A percentile compares a stretch with the other conserved stretches of the same genome.
phyloP scores from a whole-genome alignment of 2,888 invertebrate species.

The Bombylius major region DNA sequence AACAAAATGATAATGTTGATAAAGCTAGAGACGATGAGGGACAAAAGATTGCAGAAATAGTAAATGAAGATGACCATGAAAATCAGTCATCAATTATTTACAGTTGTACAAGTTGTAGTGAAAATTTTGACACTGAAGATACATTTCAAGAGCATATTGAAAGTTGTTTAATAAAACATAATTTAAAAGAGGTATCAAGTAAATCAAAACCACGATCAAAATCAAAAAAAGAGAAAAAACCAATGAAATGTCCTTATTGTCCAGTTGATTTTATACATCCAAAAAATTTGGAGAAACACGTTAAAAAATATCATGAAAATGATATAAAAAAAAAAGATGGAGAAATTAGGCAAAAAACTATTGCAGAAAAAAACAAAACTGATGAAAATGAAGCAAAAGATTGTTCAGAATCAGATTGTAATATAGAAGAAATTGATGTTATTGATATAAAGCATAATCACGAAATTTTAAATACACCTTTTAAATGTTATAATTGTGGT shows the following conservation, averaged over 20 bases:
- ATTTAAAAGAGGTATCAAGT: not conserved
- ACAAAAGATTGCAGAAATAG: too few species aligned
- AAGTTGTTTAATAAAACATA: constrained; percentile 2
- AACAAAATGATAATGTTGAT: not conserved
- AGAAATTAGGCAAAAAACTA: not conserved
- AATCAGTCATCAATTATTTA: too few species aligned
- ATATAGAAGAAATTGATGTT: constrained; percentile 24
- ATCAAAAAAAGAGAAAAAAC: not conserved
- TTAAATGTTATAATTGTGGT: constrained; percentile 28
- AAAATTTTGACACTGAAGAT: constrained; percentile 15
- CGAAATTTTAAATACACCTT: constrained; percentile 1
- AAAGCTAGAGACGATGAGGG: not conserved
- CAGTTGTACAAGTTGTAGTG: constrained; percentile 5
- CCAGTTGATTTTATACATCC: constrained; percentile 35
- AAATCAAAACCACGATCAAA: not conserved
- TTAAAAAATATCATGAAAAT: constrained; percentile 30
- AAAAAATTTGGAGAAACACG: constrained; percentile 34
- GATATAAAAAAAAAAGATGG: not conserved
- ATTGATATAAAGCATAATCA: not conserved
- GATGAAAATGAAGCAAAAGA: not conserved
- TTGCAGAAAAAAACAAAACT: not conserved
- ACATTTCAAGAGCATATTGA: constrained; percentile 10
- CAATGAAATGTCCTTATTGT: constrained; percentile 14
- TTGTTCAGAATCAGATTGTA: not conserved
- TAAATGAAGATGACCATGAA: too few species aligned